Evolutionary conservation across 2,113 vertebrate species (phyloP), one percentile per base, ranked within the genome.

Genomic region (Rhagologus leucostigma): DNA sequence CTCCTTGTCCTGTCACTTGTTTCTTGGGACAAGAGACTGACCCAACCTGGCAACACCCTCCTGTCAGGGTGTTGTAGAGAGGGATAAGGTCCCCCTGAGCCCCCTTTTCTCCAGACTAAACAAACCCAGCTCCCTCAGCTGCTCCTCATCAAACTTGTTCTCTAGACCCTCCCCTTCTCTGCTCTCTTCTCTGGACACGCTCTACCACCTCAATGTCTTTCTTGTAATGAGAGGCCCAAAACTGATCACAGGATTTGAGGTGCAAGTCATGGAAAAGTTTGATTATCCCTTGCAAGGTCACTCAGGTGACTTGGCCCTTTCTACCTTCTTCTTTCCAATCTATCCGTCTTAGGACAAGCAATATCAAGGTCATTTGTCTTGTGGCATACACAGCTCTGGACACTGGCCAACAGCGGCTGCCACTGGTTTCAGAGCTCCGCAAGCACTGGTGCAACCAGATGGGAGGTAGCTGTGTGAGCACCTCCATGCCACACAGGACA

Each of bases 401-500:
- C 20, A 33, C 0, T 3, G 17, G 3, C 5, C 19, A 68, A 6
- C 33, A 55, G 52, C 8, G 21, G 7, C 35, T 68, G 27, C 11
- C 39, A 23, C 29, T 64, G 27, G 13, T 76, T 69, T 67, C 64
- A 60, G 52, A 65, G 6, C 9, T 8, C 17, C 26, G 5, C 2
- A 12, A 1, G 49, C 23, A 29, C 33, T 16, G 15, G 7, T 56
- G 11, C 27, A 81, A 46, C 11, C 17, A 55, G 22, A 18, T 27
- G n/a, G 5, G 27, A 75, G 10, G 33, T 20, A 67, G 16, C 44
- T 68, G 7, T 39, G 9, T 32, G 46, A 74, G 22, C 32, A 60
- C 10, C 37, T 83, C 44, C 15, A 10, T 6, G 4, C 3, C 0
- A 1, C 7, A 12, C 2, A 17, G 24, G 18, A 32, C 41, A 80